Evolutionary conservation across 2,797 vertebrate genomes (phyloP).

Genomic region (Macropus fuliginosus): DNA sequence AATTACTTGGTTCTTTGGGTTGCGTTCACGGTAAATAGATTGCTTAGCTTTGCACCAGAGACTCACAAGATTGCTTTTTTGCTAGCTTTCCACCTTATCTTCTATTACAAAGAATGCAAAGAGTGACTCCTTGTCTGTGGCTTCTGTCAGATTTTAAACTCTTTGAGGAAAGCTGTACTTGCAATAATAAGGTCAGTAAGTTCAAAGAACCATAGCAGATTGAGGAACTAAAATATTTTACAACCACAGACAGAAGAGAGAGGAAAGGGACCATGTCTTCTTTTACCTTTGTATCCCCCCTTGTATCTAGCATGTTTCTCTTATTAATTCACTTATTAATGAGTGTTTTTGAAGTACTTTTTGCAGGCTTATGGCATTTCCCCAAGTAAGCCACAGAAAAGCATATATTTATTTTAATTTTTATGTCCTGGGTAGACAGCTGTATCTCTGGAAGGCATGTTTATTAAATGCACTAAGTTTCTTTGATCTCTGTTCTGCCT

Average conservation of each 20-base stretch:
- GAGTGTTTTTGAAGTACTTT: not conserved
- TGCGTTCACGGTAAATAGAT: not conserved
- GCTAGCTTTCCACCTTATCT: not conserved
- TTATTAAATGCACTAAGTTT: not conserved
- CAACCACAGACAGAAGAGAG: not conserved
- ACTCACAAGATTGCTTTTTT: not conserved
- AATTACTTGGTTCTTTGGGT: not conserved
- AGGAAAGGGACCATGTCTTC: not conserved
- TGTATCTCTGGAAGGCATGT: not conserved
- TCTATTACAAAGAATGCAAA: not conserved
- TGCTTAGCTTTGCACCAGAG: not conserved
- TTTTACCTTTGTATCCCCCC: not conserved
- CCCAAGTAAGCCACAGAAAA: not conserved
- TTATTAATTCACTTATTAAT: not conserved
- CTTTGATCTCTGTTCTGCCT: fast-evolving
- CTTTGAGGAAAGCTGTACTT: not conserved
- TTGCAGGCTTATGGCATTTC: not conserved
- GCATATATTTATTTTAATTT: not conserved
- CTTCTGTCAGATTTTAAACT: not conserved
- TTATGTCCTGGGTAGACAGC: not conserved
- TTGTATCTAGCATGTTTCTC: not conserved
- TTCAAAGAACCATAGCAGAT: not conserved
- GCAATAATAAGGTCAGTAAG: not conserved
- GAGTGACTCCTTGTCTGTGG: not conserved
- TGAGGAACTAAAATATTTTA: not conserved